A percentile compares a stretch with the other conserved stretches of the same genome.
phyloP scores from a whole-genome alignment of 2,888 invertebrate species.

The Brassicogethes aeneus region DNA sequence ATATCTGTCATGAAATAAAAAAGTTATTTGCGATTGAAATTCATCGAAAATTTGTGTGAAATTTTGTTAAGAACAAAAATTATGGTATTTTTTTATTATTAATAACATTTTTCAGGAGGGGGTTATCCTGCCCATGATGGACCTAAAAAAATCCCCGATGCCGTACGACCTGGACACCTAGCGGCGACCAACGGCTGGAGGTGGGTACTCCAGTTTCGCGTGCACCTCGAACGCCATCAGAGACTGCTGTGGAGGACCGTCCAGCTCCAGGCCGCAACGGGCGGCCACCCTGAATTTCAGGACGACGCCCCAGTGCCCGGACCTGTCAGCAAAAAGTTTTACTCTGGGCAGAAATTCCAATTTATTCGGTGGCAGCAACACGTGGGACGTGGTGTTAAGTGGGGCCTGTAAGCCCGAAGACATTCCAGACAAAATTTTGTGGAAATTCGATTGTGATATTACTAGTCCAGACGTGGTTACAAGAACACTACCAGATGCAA shows the following conservation, averaged over 20 bases:
- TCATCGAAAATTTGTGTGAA: too few relatives aligned
- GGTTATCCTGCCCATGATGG: constrained; percentile 55
- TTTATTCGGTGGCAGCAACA: constrained; percentile 29
- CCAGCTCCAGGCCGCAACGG: constrained; percentile 30
- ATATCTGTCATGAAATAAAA: too few relatives aligned
- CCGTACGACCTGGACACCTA: constrained; percentile 50
- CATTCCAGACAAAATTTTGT: constrained; percentile 52
- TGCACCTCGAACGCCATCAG: constrained; percentile 38
- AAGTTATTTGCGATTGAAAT: too few relatives aligned
- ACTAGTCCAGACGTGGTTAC: constrained; percentile 38
- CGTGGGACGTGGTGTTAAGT: constrained; percentile 63
- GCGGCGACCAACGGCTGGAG: constrained; percentile 40
- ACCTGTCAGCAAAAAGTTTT: constrained; percentile 16
- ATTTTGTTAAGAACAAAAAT: too few relatives aligned
- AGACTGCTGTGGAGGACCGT: constrained; percentile 39
- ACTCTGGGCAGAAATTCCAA: constrained; percentile 10
- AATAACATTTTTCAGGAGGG: constrained; percentile 43
- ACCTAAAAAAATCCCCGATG: constrained; percentile 53
- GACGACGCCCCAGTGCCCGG: constrained; percentile 29
- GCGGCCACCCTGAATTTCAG: constrained; percentile 33
- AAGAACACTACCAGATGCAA: constrained; percentile 34
- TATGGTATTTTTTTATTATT: too few relatives aligned
- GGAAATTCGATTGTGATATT: constrained; percentile 42
- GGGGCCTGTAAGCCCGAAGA: constrained; percentile 30
- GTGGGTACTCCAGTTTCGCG: constrained; percentile 31